These are phyloP conservation scores for Microcaecilia unicolor DNA, from an alignment of 2,797 vertebrate genomes.

Conservation along the genomic window DNA sequence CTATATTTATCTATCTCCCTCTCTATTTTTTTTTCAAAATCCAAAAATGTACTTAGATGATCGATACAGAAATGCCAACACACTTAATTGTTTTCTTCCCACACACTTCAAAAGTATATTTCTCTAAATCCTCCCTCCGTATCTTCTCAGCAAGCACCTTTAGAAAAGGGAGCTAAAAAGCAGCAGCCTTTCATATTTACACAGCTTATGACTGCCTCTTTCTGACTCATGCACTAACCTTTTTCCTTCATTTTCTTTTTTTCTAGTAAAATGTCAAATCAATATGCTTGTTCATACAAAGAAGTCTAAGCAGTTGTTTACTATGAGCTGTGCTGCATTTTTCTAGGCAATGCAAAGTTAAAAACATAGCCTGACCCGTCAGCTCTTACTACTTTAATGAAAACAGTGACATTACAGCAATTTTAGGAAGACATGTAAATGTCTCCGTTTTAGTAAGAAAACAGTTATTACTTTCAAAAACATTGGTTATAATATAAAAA, in stretches of 20 bases:
- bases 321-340: too few species aligned
- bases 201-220: constrained; percentile 8
- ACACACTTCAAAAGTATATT: not conserved
- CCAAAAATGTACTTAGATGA: not conserved
- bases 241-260: constrained; percentile 21
- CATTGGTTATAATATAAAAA: too few species aligned
- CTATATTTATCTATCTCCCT: too few species aligned
- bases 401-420: too few species aligned
- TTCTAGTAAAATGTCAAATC: constrained; percentile 20
- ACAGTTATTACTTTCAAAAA: too few species aligned
- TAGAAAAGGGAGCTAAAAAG: constrained; percentile 9
- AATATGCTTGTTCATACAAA: constrained; percentile 13
- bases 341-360: not conserved
- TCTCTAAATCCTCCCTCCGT: not conserved
- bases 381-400: too few species aligned
- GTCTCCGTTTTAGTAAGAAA: too few species aligned
- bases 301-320: not conserved
- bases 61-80: not conserved
- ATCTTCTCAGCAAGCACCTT: not conserved
- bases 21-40: too few species aligned
- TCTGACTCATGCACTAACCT: constrained; percentile 20
- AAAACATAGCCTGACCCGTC: not conserved
- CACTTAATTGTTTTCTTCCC: accelerated
- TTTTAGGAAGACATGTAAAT: too few species aligned
- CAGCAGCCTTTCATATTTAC: constrained; percentile 3